A percentile compares a stretch with the other conserved stretches of the same genome.
These are phyloP conservation scores for Ditylenchus weischeri DNA, from an alignment of 2,888 invertebrate genomes.

Conservation along the genomic window DNA sequence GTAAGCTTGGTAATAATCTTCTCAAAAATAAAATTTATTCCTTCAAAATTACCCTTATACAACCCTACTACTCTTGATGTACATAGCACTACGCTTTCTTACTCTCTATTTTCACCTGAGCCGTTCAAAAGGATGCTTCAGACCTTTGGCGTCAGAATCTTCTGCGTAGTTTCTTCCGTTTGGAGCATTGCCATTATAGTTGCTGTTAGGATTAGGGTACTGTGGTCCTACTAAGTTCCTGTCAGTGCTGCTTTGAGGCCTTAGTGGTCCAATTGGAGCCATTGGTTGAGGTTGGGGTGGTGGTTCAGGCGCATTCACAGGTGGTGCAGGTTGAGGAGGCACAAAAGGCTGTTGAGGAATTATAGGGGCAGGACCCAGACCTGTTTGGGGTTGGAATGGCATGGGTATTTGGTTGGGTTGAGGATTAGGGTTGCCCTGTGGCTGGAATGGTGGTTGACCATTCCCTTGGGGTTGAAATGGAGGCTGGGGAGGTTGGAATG, in stretches of 20 bases:
- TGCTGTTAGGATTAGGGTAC: neutral
- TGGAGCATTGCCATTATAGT: neutral
- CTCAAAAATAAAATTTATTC: too few species aligned
- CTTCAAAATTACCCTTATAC: too few species aligned
- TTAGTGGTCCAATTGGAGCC: constrained; percentile 1
- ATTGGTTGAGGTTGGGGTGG: constrained; percentile 1
- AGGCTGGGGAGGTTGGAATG: neutral
- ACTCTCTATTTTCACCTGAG: neutral
- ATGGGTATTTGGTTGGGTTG: neutral
- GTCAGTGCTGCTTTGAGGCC: neutral
- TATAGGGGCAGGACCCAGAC: neutral
- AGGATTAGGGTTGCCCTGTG: neutral
- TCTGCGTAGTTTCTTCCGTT: neutral
- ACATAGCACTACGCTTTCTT: neutral
- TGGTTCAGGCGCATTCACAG: neutral
- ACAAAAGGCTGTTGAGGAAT: constrained; percentile 3
- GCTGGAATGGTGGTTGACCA: too few species aligned
- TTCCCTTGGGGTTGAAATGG: neutral
- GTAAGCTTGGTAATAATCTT: too few species aligned
- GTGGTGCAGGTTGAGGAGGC: neutral
- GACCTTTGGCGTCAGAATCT: neutral
- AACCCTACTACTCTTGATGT: too few species aligned
- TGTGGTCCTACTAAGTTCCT: neutral
- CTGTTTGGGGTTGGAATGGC: neutral
- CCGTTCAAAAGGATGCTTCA: constrained; percentile 5